Conservation (phyloP, 1,140 invertebrate genomes). For the Ladona fulva region DNA sequence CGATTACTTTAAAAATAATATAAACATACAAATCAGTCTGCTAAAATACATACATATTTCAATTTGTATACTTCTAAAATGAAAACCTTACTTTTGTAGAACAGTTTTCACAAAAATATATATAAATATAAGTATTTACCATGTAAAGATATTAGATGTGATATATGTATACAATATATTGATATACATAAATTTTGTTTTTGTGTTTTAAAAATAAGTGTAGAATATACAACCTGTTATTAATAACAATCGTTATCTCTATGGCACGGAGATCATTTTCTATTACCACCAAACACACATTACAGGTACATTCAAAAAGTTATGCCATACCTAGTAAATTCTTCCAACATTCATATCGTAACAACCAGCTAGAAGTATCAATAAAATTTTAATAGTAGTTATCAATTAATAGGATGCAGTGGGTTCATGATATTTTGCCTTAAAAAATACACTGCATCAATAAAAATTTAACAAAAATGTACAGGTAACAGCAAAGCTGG, state of each 20-base stretch:
- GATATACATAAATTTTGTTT: slow-evolving; percentile 9
- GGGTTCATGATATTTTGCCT: background rate
- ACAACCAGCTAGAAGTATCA: background rate
- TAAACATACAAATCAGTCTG: background rate
- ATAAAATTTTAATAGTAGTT: background rate
- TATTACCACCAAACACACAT: background rate
- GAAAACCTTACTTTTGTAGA: slow-evolving; percentile 7
- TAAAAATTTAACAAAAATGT: background rate
- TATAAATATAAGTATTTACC: background rate
- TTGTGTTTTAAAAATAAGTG: slow-evolving; percentile 8
- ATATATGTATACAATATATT: slow-evolving; percentile 1
- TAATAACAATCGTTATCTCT: background rate
- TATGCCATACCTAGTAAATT: slow-evolving; percentile 2
- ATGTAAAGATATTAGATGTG: slow-evolving; percentile 7
- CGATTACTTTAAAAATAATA: background rate
- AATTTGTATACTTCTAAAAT: background rate
- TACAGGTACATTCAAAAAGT: background rate
- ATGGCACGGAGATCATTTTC: slow-evolving; percentile 8
- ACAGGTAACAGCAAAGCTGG: background rate
- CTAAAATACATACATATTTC: background rate
- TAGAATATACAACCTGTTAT: background rate
- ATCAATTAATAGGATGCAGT: background rate
- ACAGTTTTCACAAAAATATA: slow-evolving; percentile 4
- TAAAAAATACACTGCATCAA: slow-evolving; percentile 1
- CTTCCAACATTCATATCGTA: background rate